A percentile compares a stretch with the other conserved stretches of the same genome.
phyloP scores from a whole-genome alignment of 2,113 vertebrate genomes.

The Chloropsis cyanopogon region DNA sequence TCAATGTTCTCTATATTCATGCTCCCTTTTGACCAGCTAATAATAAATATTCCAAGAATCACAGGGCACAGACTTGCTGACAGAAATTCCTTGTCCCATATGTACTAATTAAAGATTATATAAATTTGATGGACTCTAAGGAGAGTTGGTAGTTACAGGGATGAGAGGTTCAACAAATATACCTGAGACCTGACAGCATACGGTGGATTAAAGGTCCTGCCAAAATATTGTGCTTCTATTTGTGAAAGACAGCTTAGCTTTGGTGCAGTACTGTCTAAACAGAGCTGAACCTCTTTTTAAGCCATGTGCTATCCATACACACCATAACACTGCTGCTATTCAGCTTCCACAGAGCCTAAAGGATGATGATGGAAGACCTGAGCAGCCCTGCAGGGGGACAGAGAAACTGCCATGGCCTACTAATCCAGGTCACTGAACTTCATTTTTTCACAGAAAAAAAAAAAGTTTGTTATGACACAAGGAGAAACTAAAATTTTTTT shows the following conservation, averaged over 20 bases:
- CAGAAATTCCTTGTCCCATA: not conserved
- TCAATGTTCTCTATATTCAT: not conserved
- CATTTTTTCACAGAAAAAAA: not conserved
- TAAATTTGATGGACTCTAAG: not conserved
- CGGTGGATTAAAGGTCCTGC: not conserved
- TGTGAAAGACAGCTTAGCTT: not conserved
- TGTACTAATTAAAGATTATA: not conserved
- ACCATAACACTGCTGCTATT: not conserved
- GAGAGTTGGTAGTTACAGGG: not conserved
- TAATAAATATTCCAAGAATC: not conserved
- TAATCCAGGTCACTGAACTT: not conserved
- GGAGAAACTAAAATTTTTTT: not conserved
- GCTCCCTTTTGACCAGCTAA: not conserved
- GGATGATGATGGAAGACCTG: fast-evolving
- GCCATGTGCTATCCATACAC: no score
- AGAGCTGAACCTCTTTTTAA: not conserved
- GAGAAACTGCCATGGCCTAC: fast-evolving
- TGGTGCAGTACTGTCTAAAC: not conserved
- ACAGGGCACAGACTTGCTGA: not conserved
- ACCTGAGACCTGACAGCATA: not conserved
- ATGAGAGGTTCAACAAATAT: not conserved
- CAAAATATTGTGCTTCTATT: not conserved
- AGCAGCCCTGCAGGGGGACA: not conserved
- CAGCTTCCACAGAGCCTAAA: not conserved
- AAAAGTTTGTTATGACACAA: fast-evolving